Conservation (phyloP, 2,797 vertebrate genomes). For the Muscicapa comitata region DNA sequence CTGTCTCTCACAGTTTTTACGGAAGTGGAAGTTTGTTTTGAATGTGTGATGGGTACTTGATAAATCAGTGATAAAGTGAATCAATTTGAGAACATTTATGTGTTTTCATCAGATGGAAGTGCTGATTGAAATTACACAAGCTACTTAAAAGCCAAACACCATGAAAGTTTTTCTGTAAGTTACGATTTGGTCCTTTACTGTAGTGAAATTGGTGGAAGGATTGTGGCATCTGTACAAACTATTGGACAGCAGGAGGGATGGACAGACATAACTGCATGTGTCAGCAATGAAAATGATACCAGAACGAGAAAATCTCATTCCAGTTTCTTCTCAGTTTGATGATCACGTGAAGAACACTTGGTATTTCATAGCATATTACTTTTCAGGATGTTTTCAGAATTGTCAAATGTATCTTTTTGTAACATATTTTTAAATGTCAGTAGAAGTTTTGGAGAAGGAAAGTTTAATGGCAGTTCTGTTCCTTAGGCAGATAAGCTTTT, state of each 20-base stretch:
- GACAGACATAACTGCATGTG: rapidly evolving
- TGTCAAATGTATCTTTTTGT: not conserved
- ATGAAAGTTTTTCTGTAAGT: not conserved
- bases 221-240: not conserved
- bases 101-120: not conserved
- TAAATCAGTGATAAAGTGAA: not conserved
- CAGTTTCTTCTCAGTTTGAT: not conserved
- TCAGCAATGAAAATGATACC: not conserved
- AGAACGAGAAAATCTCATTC: not conserved
- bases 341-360: not conserved
- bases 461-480: not conserved
- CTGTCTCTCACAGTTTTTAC: not conserved
- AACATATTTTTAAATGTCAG: not conserved
- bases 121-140: not conserved
- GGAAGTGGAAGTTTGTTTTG: not conserved
- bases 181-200: not conserved
- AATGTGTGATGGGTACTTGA: not conserved
- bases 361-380: not conserved
- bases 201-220: not conserved
- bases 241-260: too few relatives aligned
- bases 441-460: not conserved
- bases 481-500: not conserved
- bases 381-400: not conserved
- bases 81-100: not conserved
- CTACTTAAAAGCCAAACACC: not conserved